Evolutionary conservation across 2,888 invertebrate species (phyloP), one percentile per base, ranked within the genome.

Genomic region (Theretra japonica): DNA sequence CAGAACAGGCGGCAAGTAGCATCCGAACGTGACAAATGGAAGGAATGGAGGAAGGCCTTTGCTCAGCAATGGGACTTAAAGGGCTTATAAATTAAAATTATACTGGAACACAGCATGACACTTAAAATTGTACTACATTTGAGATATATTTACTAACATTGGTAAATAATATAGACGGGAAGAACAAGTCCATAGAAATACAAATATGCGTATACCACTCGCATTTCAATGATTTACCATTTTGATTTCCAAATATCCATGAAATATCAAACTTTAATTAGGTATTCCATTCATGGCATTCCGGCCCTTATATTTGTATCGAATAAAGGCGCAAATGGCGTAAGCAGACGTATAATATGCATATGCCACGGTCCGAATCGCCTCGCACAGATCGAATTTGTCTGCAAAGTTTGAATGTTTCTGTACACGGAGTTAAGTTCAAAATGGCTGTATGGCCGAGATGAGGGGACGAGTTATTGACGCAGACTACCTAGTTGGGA

Each of bases 331-430:
- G 72, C 80, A 76, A 81, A 76, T 86, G 72, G 83, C 76, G 75
- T 78, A 81, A 77, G 79, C 79, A 83, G 76, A 75, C 73, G 75
- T 57, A 77, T 77, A 75, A 75, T 80, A 80, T 83, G 85, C 84
- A 89, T 86, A 78, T 81, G 77, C 77, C 77, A 58, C 70, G 85
- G 87, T 87, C 88, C 86, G 88, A 89, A 88, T 90, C 84, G 82
- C 81, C 82, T 83, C 83, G 84, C 83, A 78, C 80, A 88, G 91
- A 93, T 93, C 92, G 93, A 93, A 93, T 92, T 91, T 90, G 94
- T 94, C 94, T 94, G 93, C 93, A 89, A 94, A 94, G 94, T 94
- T 94, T 92, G 91, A 90, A 92, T 91, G 93, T 89, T 91, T 90
- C 89, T 86, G 85, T 89, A 86, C 81, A 86, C 82, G 82, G 80